Evolutionary conservation across 2,113 vertebrate genomes (phyloP).

Genomic region (Actenoides hombroni): DNA sequence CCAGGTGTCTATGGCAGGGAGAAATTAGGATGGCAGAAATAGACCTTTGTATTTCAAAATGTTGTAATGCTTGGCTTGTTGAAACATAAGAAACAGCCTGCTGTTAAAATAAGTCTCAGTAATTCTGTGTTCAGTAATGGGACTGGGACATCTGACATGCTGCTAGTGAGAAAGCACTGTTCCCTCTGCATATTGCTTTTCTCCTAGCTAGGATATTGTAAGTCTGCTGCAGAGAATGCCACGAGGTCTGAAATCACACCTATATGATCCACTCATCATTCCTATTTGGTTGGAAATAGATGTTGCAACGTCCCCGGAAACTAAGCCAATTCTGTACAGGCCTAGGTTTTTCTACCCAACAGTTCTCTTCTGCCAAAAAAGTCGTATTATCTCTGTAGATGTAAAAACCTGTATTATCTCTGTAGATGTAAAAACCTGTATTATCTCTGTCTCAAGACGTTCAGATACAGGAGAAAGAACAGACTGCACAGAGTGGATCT

Average conservation of each 20-base stretch:
- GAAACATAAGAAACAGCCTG: neutral
- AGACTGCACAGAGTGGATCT: neutral
- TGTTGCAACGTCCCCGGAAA: neutral
- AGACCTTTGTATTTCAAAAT: neutral
- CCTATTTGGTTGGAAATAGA: neutral
- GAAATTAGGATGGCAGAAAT: neutral
- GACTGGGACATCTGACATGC: conserved; percentile 14
- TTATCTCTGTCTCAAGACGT: neutral
- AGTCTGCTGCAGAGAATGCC: neutral
- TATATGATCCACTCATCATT: neutral
- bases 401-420: no score
- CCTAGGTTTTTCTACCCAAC: neutral
- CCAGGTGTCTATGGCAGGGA: neutral
- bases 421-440: neutral
- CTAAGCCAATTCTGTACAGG: neutral
- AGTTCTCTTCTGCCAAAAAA: neutral
- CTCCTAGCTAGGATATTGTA: neutral
- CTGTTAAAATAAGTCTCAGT: conserved; percentile 16
- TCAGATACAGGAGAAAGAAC: neutral
- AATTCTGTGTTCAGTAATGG: conserved; percentile 9
- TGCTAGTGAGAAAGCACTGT: neutral
- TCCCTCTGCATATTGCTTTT: neutral
- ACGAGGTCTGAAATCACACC: neutral
- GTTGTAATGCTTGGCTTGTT: conserved; percentile 6
- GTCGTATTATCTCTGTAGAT: neutral